Evolutionary conservation across 2,113 vertebrate genomes (phyloP), one percentile per base, ranked within the genome.

Genomic region (Balaeniceps rex): DNA sequence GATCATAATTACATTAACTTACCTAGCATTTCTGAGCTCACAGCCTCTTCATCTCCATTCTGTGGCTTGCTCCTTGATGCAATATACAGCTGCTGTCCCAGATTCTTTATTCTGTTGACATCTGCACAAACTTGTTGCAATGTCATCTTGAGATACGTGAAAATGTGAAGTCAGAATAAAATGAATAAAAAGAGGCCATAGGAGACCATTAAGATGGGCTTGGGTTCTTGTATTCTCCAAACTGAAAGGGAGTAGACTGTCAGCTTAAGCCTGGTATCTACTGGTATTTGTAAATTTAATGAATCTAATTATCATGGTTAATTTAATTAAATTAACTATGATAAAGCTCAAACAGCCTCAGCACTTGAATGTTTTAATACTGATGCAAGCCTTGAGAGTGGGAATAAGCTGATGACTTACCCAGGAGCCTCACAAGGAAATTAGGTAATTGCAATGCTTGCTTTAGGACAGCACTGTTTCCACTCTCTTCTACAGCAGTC

Each of bases 41-140:
- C 63, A 66, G 51, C 34, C 16, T 14, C n/a, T 1, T 63, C 72
- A 9, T 24, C 96, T 60, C 87, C 71, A 15, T 36, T 57, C 46
- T 96, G 95, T 4, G 87, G 46, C 90, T 98, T 98, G 91, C 97
- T 98, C 71, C 94, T 95, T 3, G 98, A 98, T 16, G 98, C 97
- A 49, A 98, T 98, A 92, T 98, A 98, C 7, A 98, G 96, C 92
- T 98, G 98, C 92, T 98, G 98, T 11, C 99, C 98, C 87, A 98
- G 96, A 60, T 97, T 98, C 97, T 99, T 99, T 54, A 99, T 98
- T 91, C 98, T 94, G 90, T 98, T 99, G 14, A 99, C 98, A 92
- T 98, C 98, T 88, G 98, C 98, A 95, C 97, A 99, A 88, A 99
- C 98, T 89, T 99, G 99, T 87, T 99, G 98, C 88, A 99, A 96